phyloP scores from a whole-genome alignment of 2,888 invertebrate genomes.

The Trisateles emortualis region DNA sequence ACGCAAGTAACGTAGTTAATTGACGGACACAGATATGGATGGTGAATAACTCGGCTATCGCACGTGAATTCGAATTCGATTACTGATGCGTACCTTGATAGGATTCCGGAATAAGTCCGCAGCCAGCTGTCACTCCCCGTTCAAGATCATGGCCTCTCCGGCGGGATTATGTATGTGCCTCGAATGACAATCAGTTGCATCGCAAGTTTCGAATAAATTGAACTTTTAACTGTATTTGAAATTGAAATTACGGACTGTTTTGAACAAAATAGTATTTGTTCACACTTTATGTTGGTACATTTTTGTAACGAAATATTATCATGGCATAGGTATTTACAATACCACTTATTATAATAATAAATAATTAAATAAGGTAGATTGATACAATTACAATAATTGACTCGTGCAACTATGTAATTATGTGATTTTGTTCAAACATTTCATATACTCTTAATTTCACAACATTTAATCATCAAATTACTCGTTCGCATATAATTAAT shows the following conservation, averaged over 20 bases:
- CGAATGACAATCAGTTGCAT: constrained; percentile 76
- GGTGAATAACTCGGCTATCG: constrained; percentile 11
- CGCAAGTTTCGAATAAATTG: constrained; percentile 63
- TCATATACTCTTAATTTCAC: background rate
- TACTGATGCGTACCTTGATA: constrained; percentile 55
- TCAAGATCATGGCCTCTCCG: constrained; percentile 77
- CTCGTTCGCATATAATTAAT: background rate
- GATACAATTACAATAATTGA: background rate
- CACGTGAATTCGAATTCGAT: constrained; percentile 49
- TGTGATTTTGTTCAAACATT: background rate
- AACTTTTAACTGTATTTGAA: constrained; percentile 64
- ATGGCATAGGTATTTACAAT: background rate
- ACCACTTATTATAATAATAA: too few species aligned
- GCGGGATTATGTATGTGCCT: constrained; percentile 74
- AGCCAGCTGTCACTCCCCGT: constrained; percentile 64
- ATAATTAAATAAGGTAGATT: background rate
- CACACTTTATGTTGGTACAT: background rate
- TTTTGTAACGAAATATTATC: background rate
- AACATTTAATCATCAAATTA: background rate
- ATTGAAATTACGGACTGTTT: constrained; percentile 61
- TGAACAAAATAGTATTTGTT: constrained; percentile 24
- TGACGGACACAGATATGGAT: constrained; percentile 46
- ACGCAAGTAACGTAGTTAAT: constrained; percentile 42
- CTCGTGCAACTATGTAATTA: background rate
- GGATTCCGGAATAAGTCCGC: constrained; percentile 63